phyloP scores from a whole-genome alignment of 2,888 invertebrate species.

The Uloborus plumipes region DNA sequence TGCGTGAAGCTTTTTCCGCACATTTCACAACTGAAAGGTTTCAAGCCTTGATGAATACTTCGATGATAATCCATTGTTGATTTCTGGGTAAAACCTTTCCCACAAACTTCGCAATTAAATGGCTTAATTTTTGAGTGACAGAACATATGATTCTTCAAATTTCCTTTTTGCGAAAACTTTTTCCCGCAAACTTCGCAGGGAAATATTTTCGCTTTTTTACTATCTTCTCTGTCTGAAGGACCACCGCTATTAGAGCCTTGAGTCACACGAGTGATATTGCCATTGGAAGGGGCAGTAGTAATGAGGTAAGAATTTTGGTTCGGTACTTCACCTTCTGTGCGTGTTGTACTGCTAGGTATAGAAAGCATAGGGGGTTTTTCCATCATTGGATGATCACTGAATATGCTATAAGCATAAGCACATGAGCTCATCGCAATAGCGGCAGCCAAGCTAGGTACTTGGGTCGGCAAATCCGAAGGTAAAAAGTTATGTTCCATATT shows the following conservation, averaged over 20 bases:
- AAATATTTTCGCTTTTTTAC: conserved; percentile 63
- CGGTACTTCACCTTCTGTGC: conserved; percentile 53
- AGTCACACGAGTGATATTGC: conserved; percentile 38
- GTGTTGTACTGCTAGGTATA: conserved; percentile 56
- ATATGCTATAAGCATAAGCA: conserved; percentile 64
- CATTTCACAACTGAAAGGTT: conserved; percentile 62
- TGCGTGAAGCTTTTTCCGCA: conserved; percentile 65
- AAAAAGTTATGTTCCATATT: conserved; percentile 63
- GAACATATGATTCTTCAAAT: conserved; percentile 60
- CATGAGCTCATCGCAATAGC: conserved; percentile 64
- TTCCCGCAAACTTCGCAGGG: conserved; percentile 65
- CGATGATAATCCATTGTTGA: conserved; percentile 64
- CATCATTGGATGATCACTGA: conserved; percentile 61
- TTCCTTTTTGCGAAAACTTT: conserved; percentile 65
- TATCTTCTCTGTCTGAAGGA: conserved; percentile 45
- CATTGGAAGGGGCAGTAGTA: conserved; percentile 53
- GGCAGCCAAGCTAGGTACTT: conserved; percentile 63
- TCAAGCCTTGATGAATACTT: conserved; percentile 62
- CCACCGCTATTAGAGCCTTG: conserved; percentile 9
- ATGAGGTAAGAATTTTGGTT: conserved; percentile 52
- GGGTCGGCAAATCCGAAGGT: conserved; percentile 60
- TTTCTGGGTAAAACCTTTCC: conserved; percentile 64
- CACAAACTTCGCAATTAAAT: conserved; percentile 63
- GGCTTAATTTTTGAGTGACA: conserved; percentile 62
- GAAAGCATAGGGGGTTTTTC: conserved; percentile 61